Conservation (phyloP, 2,888 invertebrate genomes). For the Zygogramma bicolorata region DNA sequence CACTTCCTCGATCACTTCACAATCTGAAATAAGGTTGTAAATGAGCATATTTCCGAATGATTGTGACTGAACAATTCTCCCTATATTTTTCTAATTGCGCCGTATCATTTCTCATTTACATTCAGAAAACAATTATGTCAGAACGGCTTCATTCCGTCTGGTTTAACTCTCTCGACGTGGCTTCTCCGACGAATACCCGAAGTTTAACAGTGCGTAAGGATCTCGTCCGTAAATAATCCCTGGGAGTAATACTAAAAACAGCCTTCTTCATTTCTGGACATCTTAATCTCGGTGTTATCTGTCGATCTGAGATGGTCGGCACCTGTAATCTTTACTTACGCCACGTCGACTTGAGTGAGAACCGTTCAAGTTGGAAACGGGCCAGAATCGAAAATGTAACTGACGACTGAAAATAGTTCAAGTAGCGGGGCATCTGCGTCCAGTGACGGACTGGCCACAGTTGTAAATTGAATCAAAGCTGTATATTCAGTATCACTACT, state of each 20-base stretch:
- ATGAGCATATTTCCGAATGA: too few relatives aligned
- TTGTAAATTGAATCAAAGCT: too few relatives aligned
- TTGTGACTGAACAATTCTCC: not conserved
- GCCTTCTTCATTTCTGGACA: constrained; percentile 46
- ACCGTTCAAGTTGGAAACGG: not conserved
- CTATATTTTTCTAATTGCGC: too few relatives aligned
- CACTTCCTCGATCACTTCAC: too few relatives aligned
- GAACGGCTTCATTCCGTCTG: not conserved
- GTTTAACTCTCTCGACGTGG: not conserved
- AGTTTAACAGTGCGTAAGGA: constrained; percentile 18
- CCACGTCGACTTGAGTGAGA: constrained; percentile 47
- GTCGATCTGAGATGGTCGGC: constrained; percentile 50
- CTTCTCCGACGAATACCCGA: not conserved
- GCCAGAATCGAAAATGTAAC: not conserved
- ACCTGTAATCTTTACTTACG: constrained; percentile 55
- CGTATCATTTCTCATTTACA: too few relatives aligned
- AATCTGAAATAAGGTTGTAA: too few relatives aligned
- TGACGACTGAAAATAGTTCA: not conserved
- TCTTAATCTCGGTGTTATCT: constrained; percentile 57
- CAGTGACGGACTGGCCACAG: too few relatives aligned
- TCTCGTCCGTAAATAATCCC: constrained; percentile 28
- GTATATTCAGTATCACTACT: too few relatives aligned
- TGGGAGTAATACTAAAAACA: constrained; percentile 28
- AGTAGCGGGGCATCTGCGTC: too few relatives aligned
- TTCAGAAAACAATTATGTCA: not conserved